Percentiles rank a stretch among this genome's conserved stretches.
Conservation (phyloP, 2,888 invertebrate genomes). For the Omphaloscelis lunosa region DNA sequence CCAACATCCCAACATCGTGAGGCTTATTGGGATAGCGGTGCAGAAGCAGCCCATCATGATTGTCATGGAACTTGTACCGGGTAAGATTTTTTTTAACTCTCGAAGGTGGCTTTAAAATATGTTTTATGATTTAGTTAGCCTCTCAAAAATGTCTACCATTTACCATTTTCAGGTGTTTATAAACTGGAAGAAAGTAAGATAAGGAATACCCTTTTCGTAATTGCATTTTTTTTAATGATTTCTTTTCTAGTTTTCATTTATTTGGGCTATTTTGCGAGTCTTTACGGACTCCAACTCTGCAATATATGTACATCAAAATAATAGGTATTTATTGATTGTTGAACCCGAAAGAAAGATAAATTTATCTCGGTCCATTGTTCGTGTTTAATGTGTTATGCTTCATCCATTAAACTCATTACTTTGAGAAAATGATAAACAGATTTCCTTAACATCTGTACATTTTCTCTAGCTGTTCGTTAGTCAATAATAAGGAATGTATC, state of each 20-base stretch:
- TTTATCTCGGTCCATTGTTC: conserved; percentile 22
- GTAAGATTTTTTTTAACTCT: conserved; percentile 79
- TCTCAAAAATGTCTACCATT: background rate
- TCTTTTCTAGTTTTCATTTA: background rate
- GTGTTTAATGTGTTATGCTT: conserved; percentile 18
- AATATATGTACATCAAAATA: background rate
- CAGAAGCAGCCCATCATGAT: conserved; percentile 99
- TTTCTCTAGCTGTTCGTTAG: conserved; percentile 20
- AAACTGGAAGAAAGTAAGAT: background rate
- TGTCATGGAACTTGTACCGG: conserved; percentile 98
- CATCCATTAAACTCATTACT: conserved; percentile 11
- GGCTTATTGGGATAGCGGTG: conserved; percentile 98
- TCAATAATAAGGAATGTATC: conserved; percentile 13
- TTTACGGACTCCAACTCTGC: background rate
- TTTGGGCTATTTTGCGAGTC: background rate
- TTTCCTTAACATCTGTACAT: conserved; percentile 11
- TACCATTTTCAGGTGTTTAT: too few relatives aligned
- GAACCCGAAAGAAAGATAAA: conserved; percentile 4
- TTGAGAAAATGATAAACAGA: conserved; percentile 27
- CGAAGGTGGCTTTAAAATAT: too few relatives aligned
- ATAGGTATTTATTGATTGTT: background rate
- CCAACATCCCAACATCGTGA: conserved; percentile 98
- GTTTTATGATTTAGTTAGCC: background rate
- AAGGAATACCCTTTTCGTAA: background rate
- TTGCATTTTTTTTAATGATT: background rate